A percentile compares a stretch with the other conserved stretches of the same genome.
Conservation (phyloP, 2,888 invertebrate genomes). For the Uropetala carovei region DNA sequence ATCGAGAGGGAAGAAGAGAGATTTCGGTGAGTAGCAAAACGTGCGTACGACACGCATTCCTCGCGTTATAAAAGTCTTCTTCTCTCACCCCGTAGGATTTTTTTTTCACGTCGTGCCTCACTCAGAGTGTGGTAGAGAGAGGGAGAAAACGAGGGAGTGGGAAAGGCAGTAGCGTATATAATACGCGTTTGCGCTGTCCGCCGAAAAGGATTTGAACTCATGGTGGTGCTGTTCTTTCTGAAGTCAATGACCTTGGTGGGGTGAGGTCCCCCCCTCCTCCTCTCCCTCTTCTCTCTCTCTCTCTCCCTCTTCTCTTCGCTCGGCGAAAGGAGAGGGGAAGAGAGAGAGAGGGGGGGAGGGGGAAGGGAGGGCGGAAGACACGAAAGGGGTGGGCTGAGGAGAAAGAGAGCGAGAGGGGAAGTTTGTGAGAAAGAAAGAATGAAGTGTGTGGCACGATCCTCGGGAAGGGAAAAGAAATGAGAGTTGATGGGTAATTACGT, state of each 20-base stretch:
- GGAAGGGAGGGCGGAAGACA: background rate
- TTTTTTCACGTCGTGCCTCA: background rate
- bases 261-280: slow-evolving; percentile 28
- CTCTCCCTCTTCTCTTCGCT: background rate
- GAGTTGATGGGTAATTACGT: slow-evolving; percentile 35
- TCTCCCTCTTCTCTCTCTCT: background rate
- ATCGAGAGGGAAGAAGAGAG: background rate
- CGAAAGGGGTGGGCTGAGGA: slow-evolving; percentile 17
- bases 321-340: background rate
- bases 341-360: background rate
- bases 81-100: background rate
- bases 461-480: background rate
- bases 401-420: background rate
- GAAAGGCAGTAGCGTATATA: background rate
- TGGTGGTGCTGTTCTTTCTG: slow-evolving; percentile 58
- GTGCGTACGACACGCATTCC: slow-evolving; percentile 32
- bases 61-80: background rate
- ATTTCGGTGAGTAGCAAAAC: slow-evolving; percentile 38
- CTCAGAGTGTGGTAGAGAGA: background rate
- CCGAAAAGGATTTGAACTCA: slow-evolving; percentile 64
- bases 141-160: background rate
- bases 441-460: background rate
- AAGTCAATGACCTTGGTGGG: slow-evolving; percentile 64
- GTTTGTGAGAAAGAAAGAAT: background rate
- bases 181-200: slow-evolving; percentile 59